Evolutionary conservation across 2,113 vertebrate genomes (phyloP), one percentile per base, ranked within the genome.

Genomic region (Nycticebus coucang): DNA sequence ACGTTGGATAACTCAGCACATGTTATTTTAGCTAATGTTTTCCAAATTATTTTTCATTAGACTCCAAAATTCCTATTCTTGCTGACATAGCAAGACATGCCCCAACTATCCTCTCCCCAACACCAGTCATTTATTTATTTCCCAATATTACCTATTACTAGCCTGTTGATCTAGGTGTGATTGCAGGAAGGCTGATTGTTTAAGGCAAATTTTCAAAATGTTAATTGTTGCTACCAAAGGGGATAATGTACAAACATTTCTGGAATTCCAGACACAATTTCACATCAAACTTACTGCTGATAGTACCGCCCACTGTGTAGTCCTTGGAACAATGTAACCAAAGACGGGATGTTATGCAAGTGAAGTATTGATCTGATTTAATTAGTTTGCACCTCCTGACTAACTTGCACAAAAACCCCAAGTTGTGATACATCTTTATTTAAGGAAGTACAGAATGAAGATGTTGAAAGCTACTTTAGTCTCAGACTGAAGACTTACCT

Each of bases 251-350:
- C 21, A n/a, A 60, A 95, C 18, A 17, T 55, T 75, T 64, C 35
- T 82, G n/a, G 37, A 80, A 92, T 85, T 94, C 24, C 57, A 41
- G 91, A 95, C 69, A 41, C 69, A 86, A 57, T 75, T 87, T 79
- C 84, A 79, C 59, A 95, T 90, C 64, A 82, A 66, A 59, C 21
- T 86, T 66, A 45, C 87, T 33, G 74, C 35, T 35, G 30, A 59
- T 18, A 78, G 81, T 80, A 91, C 37, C 45, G 9, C 9, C 7
- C 45, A 50, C 45, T n/a, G 62, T 68, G 13, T 64, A 83, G 21
- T 79, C 74, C 21, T 68, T 55, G 69, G 75, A 78, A 95, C 26
- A 77, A 69, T 28, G 62, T 85, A 62, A 74, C 72, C 17, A 64
- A 69, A 59, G 77, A 59, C 30, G 72, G 55, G n/a, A 50, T 50